These are phyloP conservation scores for Glossosoma conforme DNA, from an alignment of 1,140 invertebrate genomes.

Conservation along the genomic window DNA sequence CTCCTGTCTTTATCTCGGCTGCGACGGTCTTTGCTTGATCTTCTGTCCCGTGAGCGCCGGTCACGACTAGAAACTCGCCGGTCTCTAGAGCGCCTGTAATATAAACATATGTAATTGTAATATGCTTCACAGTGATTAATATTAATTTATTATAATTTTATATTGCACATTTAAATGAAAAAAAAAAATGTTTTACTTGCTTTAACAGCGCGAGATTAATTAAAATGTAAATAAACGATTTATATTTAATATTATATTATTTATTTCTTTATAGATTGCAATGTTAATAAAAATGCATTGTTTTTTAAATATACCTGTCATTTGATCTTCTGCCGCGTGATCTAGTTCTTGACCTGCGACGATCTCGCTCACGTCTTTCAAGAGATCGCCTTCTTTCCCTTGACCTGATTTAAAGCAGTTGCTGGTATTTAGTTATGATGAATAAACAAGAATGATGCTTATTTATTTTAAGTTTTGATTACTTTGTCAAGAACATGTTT, in stretches of 20 bases:
- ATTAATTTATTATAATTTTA: too few species aligned
- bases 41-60: constrained; percentile 3
- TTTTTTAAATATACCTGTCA: constrained; percentile 48
- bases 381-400: constrained; percentile 53
- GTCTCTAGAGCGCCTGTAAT: constrained; percentile 39
- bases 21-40: constrained; percentile 30
- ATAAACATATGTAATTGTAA: not conserved
- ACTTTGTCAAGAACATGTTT: too few species aligned
- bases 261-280: not conserved
- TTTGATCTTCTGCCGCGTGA: constrained; percentile 46
- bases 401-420: constrained; percentile 38
- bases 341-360: constrained; percentile 46
- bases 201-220: not conserved
- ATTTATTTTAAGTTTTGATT: too few species aligned
- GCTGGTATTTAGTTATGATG: too few species aligned
- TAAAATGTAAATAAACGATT: not conserved
- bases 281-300: not conserved
- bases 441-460: too few species aligned
- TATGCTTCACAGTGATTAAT: too few species aligned
- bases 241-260: too few species aligned
- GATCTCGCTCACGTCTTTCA: constrained; percentile 48
- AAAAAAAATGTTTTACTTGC: not conserved
- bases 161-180: too few species aligned
- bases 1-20: constrained; percentile 17
- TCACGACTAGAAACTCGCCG: constrained; percentile 36